Evolutionary conservation across 2,888 invertebrate species (phyloP).

Genomic region (Meiosimyza platycephala): DNA sequence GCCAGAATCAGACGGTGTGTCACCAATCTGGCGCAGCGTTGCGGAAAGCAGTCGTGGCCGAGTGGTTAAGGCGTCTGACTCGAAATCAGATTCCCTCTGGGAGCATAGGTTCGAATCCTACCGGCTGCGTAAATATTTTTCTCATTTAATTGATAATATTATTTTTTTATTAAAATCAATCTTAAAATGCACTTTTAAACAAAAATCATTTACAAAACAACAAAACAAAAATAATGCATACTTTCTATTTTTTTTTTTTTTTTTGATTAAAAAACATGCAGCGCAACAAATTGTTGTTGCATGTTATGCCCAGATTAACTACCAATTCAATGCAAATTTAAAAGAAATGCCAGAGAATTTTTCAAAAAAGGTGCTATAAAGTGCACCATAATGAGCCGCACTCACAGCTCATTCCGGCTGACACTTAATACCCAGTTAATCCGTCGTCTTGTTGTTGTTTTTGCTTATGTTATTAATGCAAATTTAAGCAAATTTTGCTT

Average conservation of each 20-base stretch:
- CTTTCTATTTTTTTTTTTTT: no score
- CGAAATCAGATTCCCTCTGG: conserved; percentile 79
- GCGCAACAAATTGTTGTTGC: conserved; percentile 10
- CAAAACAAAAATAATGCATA: no score
- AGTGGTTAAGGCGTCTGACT: conserved; percentile 69
- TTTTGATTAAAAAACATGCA: neutral
- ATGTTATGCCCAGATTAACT: conserved; percentile 1
- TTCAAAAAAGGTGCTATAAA: conserved; percentile 7
- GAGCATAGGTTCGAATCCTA: conserved; percentile 90
- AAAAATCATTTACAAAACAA: no score
- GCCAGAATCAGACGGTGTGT: no score
- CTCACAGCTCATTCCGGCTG: conserved; percentile 1
- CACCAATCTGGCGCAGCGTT: no score
- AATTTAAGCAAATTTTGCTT: no score
- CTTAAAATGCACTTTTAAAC: no score
- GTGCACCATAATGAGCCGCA: conserved; percentile 20
- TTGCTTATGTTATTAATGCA: conserved; percentile 5
- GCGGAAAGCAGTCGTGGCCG: conserved; percentile 65
- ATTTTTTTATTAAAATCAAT: no score
- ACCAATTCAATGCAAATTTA: neutral
- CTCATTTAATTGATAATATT: no score
- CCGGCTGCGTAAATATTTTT: conserved; percentile 73
- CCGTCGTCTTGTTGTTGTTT: neutral
- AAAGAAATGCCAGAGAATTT: neutral
- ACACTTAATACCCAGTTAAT: neutral